Conservation (phyloP, 2,888 invertebrate genomes). For the Meteorus cinctellus region DNA sequence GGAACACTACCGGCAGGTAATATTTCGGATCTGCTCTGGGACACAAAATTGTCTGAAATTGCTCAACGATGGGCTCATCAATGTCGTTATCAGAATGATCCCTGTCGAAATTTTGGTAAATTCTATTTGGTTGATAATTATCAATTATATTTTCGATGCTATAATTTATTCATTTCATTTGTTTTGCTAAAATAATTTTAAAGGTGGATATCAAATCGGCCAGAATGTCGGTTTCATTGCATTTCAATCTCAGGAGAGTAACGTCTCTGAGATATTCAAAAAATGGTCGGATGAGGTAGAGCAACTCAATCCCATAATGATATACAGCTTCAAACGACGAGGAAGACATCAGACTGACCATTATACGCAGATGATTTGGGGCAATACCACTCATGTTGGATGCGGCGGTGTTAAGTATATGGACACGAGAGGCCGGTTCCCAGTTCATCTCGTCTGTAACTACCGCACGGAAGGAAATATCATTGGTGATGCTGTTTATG, state of each 20-base stretch:
- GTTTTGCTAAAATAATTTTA: not conserved
- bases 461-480: slow-evolving; percentile 70
- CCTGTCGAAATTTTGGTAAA: no score
- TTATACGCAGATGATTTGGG: slow-evolving; percentile 74
- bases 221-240: slow-evolving; percentile 68
- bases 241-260: slow-evolving; percentile 17
- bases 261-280: slow-evolving; percentile 49
- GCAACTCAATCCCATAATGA: slow-evolving; percentile 52
- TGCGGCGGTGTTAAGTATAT: slow-evolving; percentile 73
- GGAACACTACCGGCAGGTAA: slow-evolving; percentile 21
- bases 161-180: not conserved
- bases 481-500: slow-evolving; percentile 64
- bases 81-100: no score
- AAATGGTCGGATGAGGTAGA: slow-evolving; percentile 68
- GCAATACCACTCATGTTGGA: slow-evolving; percentile 72
- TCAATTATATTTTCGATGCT: no score
- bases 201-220: slow-evolving; percentile 68
- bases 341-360: not conserved
- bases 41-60: no score
- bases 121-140: no score
- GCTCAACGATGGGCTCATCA: no score
- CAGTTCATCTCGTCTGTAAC: slow-evolving; percentile 37
- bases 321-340: not conserved
- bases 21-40: no score
- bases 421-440: slow-evolving; percentile 35